These are phyloP conservation scores for Drosophila neoperkinsi DNA, from an alignment of 2,888 invertebrate species.

Conservation along the genomic window DNA sequence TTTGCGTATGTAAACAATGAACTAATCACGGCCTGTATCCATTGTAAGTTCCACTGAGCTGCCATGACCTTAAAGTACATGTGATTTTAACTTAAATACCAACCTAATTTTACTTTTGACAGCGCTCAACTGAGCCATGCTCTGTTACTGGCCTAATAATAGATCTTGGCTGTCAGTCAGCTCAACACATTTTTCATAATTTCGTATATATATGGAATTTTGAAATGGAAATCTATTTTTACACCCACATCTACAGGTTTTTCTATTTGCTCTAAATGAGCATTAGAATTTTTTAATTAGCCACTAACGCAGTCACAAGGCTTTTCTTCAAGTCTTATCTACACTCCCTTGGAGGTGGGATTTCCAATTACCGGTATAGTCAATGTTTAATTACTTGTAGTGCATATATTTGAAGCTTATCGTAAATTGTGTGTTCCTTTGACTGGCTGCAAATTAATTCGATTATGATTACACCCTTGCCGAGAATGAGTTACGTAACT, in stretches of 20 bases:
- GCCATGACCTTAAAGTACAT: background rate
- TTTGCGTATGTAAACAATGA: slow-evolving; percentile 3
- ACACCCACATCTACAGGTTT: background rate
- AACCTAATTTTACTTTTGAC: background rate
- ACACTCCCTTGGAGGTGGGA: background rate
- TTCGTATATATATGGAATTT: background rate
- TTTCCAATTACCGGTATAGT: background rate
- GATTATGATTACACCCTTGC: background rate
- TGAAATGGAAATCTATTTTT: background rate
- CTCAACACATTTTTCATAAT: background rate
- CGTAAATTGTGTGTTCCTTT: background rate
- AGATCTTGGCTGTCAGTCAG: background rate
- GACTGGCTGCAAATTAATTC: background rate
- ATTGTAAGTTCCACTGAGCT: background rate
- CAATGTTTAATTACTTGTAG: background rate
- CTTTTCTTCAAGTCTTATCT: background rate
- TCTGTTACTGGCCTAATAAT: background rate
- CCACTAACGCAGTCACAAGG: background rate
- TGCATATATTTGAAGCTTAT: background rate
- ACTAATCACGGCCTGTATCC: slow-evolving; percentile 3
- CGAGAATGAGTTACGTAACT: background rate
- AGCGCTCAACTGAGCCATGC: too few relatives aligned
- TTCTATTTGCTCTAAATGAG: background rate
- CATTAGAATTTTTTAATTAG: background rate
- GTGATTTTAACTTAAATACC: background rate